These are phyloP conservation scores for Dipus sagitta DNA, from an alignment of 2,797 vertebrate genomes.

Conservation along the genomic window DNA sequence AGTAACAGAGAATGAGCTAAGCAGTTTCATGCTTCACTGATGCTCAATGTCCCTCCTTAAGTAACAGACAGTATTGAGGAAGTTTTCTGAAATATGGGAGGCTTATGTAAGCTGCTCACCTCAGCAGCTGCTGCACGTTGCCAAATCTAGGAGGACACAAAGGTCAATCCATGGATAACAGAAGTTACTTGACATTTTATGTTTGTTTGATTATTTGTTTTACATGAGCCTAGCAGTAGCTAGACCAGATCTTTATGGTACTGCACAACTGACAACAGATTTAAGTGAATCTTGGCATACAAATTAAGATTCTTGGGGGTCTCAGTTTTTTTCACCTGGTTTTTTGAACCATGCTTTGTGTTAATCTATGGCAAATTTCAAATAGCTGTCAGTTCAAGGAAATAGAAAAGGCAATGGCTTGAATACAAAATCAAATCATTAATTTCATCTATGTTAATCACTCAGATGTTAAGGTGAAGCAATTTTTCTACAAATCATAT, in stretches of 20 bases:
- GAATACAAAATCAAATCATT: not conserved
- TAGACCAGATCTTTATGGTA: not conserved
- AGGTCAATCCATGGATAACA: not conserved
- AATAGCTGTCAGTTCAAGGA: not conserved
- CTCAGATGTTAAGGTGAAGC: constrained; percentile 1
- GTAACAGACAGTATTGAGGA: not conserved
- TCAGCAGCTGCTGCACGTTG: not conserved
- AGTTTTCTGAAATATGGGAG: not conserved
- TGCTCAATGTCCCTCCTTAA: not conserved
- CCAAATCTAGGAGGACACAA: not conserved
- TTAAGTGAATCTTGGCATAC: not conserved
- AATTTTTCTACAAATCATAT: constrained; percentile 15
- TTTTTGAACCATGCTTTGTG: constrained; percentile 28
- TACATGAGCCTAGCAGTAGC: not conserved
- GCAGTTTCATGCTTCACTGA: not conserved
- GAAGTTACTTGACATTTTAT: not conserved
- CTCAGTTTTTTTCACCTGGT: constrained; percentile 8
- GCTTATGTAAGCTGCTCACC: not conserved
- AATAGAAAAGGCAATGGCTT: constrained; percentile 15
- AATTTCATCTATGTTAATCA: not conserved
- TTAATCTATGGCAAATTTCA: constrained; percentile 29
- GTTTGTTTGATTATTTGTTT: not conserved
- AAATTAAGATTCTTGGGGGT: constrained; percentile 14
- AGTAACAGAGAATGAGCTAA: not conserved
- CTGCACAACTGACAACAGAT: not conserved